Evolutionary conservation across 2,113 vertebrate species (phyloP).

Genomic region (Eidolon helvum): DNA sequence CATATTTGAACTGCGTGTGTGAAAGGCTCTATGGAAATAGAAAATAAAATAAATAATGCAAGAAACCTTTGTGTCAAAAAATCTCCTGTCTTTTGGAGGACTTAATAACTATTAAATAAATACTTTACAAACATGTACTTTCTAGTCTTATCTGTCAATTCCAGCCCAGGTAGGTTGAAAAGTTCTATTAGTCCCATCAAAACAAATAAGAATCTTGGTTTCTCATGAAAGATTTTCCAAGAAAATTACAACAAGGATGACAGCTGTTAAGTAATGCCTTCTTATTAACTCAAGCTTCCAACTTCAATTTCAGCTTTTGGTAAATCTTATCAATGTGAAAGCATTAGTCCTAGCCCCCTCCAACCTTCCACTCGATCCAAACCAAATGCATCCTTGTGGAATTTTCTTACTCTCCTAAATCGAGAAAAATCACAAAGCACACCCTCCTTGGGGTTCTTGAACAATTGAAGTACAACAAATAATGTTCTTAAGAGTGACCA

Average conservation of each 20-base stretch:
- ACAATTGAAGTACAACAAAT: constrained; percentile 23
- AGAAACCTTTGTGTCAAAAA: background rate
- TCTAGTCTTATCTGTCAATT: constrained; percentile 25
- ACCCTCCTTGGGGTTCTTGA: constrained; percentile 1
- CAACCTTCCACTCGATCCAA: constrained; percentile 1
- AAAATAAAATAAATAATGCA: constrained; percentile 57
- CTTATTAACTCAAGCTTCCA: constrained; percentile 29
- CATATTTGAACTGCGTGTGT: constrained; percentile 5
- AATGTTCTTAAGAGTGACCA: constrained; percentile 28
- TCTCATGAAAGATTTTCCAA: constrained; percentile 52
- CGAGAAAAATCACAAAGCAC: constrained; percentile 42
- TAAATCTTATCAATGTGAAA: constrained; percentile 32
- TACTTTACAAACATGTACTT: background rate
- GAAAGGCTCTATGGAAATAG: constrained; percentile 28
- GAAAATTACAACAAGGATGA: constrained; percentile 30
- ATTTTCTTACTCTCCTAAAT: background rate
- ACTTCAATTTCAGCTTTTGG: constrained; percentile 37
- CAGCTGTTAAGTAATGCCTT: background rate
- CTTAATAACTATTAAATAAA: constrained; percentile 47
- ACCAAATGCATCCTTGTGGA: constrained; percentile 17
- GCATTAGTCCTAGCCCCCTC: background rate
- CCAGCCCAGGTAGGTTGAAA: background rate
- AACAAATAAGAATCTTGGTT: constrained; percentile 30
- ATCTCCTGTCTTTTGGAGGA: constrained; percentile 31
- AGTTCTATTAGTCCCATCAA: constrained; percentile 13